phyloP scores from a whole-genome alignment of 1,140 invertebrate genomes.

The Cotesia glomerata region DNA sequence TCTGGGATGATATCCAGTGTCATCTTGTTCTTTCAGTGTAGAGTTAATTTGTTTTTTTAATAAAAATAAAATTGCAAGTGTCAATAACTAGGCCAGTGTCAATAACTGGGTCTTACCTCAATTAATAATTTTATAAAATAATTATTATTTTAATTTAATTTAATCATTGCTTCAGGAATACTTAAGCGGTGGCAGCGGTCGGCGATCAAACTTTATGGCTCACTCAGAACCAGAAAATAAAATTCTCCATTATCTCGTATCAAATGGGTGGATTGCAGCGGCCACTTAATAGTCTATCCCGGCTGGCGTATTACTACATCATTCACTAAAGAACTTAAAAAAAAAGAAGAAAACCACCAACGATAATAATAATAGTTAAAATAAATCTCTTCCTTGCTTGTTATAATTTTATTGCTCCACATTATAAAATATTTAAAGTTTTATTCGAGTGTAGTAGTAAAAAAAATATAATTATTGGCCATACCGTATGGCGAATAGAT shows the following conservation, averaged over 20 bases:
- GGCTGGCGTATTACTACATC: conserved; percentile 20
- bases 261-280: conserved; percentile 60
- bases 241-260: conserved; percentile 62
- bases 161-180: conserved; percentile 50
- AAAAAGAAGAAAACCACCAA: neutral
- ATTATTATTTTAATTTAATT: conserved; percentile 29
- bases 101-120: too few species aligned
- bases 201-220: conserved; percentile 53
- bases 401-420: too few species aligned
- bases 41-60: too few species aligned
- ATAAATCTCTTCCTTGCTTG: conserved; percentile 2
- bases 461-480: too few species aligned
- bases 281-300: conserved; percentile 51
- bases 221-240: conserved; percentile 62
- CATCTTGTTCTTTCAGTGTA: too few species aligned
- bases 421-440: too few species aligned
- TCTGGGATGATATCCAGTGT: too few species aligned
- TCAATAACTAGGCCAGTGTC: too few species aligned
- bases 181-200: conserved; percentile 60
- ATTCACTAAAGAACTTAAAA: neutral
- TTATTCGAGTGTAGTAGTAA: too few species aligned
- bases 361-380: neutral
- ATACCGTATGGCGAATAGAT: too few species aligned
- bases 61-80: too few species aligned
- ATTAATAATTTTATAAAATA: neutral